phyloP scores from a whole-genome alignment of 2,113 vertebrate genomes.

The Mugil cephalus region DNA sequence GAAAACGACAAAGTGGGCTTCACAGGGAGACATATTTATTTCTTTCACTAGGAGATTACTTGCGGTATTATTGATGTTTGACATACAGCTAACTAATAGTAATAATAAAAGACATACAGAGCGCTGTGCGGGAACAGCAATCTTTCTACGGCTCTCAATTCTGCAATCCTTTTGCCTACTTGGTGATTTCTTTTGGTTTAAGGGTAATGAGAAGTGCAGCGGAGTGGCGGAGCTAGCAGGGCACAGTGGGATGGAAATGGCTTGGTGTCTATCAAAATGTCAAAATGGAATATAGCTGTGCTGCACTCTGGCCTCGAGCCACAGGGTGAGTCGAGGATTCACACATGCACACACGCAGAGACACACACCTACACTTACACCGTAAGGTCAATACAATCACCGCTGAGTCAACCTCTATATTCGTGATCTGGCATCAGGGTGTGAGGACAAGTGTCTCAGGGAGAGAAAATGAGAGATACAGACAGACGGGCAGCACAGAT shows the following conservation, averaged over 20 bases:
- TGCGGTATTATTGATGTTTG: not conserved
- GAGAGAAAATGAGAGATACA: not conserved
- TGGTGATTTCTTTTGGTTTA: constrained; percentile 53
- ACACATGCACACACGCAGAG: constrained; percentile 14
- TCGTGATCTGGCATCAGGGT: constrained; percentile 19
- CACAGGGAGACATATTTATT: not conserved
- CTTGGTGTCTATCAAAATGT: constrained; percentile 73
- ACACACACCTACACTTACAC: constrained; percentile 33
- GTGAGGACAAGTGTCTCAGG: not conserved
- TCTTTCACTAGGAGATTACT: not conserved
- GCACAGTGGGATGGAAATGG: constrained; percentile 68
- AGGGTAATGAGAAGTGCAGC: constrained; percentile 62
- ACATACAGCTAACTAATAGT: not conserved
- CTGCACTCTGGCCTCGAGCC: constrained; percentile 68
- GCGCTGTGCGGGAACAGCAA: not conserved
- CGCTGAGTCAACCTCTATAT: constrained; percentile 41
- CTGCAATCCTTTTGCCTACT: constrained; percentile 23
- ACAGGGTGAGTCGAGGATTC: constrained; percentile 58
- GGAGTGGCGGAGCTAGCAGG: constrained; percentile 54
- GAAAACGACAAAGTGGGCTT: not conserved
- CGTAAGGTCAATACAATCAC: constrained; percentile 59
- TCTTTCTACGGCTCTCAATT: constrained; percentile 20
- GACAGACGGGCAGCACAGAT: constrained; percentile 1
- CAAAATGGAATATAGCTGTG: constrained; percentile 67
- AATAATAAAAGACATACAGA: not conserved